Evolutionary conservation across 2,888 invertebrate genomes (phyloP), one percentile per base, ranked within the genome.

Genomic region (Drosophila buzzatii): DNA sequence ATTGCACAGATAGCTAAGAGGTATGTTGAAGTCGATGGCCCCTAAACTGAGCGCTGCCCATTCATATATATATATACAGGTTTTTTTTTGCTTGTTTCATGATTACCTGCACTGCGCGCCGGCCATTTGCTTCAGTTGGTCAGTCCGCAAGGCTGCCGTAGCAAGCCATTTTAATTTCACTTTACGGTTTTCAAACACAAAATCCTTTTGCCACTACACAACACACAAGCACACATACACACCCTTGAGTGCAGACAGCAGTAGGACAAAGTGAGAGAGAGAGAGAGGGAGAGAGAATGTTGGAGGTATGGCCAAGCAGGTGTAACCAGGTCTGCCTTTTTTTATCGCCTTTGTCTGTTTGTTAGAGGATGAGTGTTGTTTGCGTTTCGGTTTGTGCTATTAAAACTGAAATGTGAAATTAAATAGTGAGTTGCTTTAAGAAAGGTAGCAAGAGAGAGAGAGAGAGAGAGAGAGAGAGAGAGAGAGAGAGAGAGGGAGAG

Each of bases 171-270:
- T 86, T 90, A 90, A 90, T 86, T 86, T 86, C 86, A 86, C 90
- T 86, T 88, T 90, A 90, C 90, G 90, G 86, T 88, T 86, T 76
- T 76, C 85, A 87, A 85, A 81, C 89, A 87, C 88, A 73, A 81
- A 85, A 89, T 89, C 87, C 87, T 72, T 89, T 84, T 89, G 73
- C 86, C 86, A 89, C 86, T 68, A 58, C 44, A 56, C 55, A 27
- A 35, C 55, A 59, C 62, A 49, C n/a, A 39, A 18, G 20, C 45
- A 59, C n/a, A 14, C 6, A n/a, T n/a, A n/a, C n/a, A n/a, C n/a
- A n/a, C n/a, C n/a, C n/a, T n/a, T n/a, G n/a, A n/a, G n/a, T n/a
- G n/a, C n/a, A 8, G 44, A 14, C 14, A 44, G 12, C 23, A 14
- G 59, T 1, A 14, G 12, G n/a, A 10, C 10, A 9, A 18, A 10